These are phyloP conservation scores for Coelopa frigida DNA, from an alignment of 1,140 invertebrate species.

Conservation along the genomic window DNA sequence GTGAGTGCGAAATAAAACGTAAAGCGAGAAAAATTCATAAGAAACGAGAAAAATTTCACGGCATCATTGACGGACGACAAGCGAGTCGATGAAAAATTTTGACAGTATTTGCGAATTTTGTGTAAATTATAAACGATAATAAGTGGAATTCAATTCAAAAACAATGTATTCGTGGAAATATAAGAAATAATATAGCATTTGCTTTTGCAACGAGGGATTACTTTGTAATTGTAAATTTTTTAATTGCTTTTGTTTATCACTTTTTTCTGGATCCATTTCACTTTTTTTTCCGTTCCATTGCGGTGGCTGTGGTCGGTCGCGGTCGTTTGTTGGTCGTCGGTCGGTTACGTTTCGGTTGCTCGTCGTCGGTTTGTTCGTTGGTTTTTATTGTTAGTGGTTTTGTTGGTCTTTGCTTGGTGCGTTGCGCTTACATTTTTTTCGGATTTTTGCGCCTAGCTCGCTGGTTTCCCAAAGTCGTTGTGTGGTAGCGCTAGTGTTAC, in stretches of 20 bases:
- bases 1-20: too few species aligned
- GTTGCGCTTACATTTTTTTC: constrained; percentile 2
- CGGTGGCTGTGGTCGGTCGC: constrained; percentile 7
- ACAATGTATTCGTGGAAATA: too few species aligned
- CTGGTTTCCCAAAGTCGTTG: constrained; percentile 6
- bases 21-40: too few species aligned
- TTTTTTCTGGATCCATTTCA: constrained; percentile 9
- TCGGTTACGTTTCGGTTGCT: constrained; percentile 10
- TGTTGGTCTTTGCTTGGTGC: not conserved
- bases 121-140: not conserved
- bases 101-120: not conserved
- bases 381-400: constrained; percentile 7
- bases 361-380: constrained; percentile 9
- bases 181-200: too few species aligned
- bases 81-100: constrained; percentile 7
- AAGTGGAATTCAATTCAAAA: too few species aligned
- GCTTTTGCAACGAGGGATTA: too few species aligned
- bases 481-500: not conserved
- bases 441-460: not conserved
- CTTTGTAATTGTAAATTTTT: too few species aligned
- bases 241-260: constrained; percentile 13
- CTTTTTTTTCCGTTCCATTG: not conserved
- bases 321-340: not conserved
- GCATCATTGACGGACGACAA: constrained; percentile 10
- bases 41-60: constrained; percentile 7